Conservation (phyloP, 2,113 vertebrate species). For the Speoplatyrhinus poulsoni region DNA sequence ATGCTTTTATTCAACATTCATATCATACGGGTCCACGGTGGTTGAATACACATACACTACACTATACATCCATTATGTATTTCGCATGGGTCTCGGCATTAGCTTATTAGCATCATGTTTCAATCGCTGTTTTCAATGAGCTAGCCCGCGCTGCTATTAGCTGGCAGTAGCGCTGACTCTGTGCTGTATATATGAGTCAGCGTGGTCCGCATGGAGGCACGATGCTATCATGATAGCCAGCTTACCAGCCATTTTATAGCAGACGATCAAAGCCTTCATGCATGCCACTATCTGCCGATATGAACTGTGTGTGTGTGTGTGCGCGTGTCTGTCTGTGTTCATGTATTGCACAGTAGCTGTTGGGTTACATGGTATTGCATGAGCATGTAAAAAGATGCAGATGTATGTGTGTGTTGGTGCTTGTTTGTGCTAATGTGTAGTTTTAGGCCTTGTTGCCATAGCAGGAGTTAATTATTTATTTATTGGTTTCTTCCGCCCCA, state of each 20-base stretch:
- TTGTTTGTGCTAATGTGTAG: constrained; percentile 17
- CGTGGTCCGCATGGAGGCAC: constrained; percentile 49
- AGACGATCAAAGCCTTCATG: constrained; percentile 11
- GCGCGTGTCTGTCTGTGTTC: background rate
- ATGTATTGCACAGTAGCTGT: background rate
- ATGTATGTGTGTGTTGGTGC: constrained; percentile 2
- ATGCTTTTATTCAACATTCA: too few relatives aligned
- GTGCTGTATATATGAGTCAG: constrained; percentile 51
- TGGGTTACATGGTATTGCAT: background rate
- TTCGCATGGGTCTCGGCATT: constrained; percentile 3
- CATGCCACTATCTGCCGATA: constrained; percentile 36
- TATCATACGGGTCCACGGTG: too few relatives aligned
- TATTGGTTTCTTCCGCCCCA: constrained; percentile 50
- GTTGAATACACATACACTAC: too few relatives aligned
- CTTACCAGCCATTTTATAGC: constrained; percentile 41
- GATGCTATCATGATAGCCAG: constrained; percentile 51
- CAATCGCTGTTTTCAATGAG: background rate
- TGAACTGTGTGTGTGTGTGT: background rate
- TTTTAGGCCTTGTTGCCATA: constrained; percentile 49
- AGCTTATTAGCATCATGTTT: background rate
- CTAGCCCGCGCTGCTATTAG: constrained; percentile 20
- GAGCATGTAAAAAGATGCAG: background rate
- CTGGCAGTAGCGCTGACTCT: constrained; percentile 40
- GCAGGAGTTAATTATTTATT: constrained; percentile 52
- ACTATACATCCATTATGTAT: constrained; percentile 11